Conservation (phyloP, 2,797 vertebrate species). For the Megaceryle alcyon region DNA sequence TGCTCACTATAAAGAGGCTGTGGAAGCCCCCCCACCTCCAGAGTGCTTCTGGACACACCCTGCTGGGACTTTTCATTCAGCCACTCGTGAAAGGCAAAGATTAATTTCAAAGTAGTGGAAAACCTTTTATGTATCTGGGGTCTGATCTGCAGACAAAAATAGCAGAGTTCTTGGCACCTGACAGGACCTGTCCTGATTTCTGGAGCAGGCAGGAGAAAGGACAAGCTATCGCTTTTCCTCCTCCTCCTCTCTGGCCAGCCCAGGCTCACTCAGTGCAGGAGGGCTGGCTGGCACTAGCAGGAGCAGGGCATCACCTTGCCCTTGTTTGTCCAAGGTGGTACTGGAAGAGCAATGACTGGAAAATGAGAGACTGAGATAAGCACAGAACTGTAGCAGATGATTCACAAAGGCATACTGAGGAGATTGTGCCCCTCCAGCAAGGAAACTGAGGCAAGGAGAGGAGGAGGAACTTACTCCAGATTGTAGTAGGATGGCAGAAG, state of each 20-base stretch:
- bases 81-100: background rate
- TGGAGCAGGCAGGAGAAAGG: background rate
- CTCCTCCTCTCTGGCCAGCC: background rate
- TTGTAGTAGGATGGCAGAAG: background rate
- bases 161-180: background rate
- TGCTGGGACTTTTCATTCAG: constrained; percentile 4
- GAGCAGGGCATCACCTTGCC: background rate
- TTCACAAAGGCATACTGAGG: background rate
- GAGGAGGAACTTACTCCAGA: background rate
- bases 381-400: background rate
- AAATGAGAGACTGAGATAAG: background rate
- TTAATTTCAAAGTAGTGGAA: constrained; percentile 9
- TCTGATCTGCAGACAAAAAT: constrained; percentile 46
- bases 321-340: background rate
- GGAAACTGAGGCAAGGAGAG: background rate
- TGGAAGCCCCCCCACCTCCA: background rate
- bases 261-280: background rate
- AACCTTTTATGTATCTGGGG: background rate
- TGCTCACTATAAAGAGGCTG: background rate
- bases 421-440: background rate
- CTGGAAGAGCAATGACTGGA: background rate
- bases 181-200: background rate
- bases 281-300: background rate
- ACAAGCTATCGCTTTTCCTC: background rate
- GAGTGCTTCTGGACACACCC: background rate